Percentiles rank a stretch among this genome's conserved stretches.
Conservation (phyloP, 2,797 vertebrate genomes). For the Hozukius guyotensis region DNA sequence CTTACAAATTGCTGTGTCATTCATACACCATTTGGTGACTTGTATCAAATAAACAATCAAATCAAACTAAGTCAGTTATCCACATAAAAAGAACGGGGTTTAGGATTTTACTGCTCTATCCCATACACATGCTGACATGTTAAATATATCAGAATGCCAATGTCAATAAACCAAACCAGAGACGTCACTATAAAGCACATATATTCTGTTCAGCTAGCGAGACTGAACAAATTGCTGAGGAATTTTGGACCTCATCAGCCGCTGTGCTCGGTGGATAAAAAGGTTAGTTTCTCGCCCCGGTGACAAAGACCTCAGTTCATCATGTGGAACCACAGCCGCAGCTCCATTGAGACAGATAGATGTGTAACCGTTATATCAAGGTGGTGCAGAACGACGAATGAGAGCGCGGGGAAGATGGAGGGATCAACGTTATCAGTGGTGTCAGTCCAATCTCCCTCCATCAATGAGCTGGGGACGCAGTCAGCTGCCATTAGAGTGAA, state of each 20-base stretch:
- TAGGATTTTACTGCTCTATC: background rate
- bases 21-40: too few relatives aligned
- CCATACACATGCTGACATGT: background rate
- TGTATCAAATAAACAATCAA: background rate
- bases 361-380: constrained; percentile 40
- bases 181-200: background rate
- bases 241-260: background rate
- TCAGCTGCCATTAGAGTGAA: constrained; percentile 33
- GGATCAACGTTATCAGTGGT: constrained; percentile 57
- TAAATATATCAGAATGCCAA: background rate
- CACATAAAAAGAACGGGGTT: background rate
- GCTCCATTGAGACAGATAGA: constrained; percentile 39
- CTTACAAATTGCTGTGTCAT: too few relatives aligned
- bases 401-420: constrained; percentile 37
- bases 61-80: background rate
- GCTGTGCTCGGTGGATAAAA: background rate
- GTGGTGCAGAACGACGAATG: constrained; percentile 34
- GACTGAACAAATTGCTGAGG: background rate
- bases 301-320: constrained; percentile 35
- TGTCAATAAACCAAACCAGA: background rate
- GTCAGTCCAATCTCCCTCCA: constrained; percentile 65
- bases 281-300: background rate
- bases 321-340: background rate
- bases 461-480: constrained; percentile 27
- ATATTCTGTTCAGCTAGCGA: background rate